These are phyloP conservation scores for Eledone cirrhosa DNA, from an alignment of 2,888 invertebrate genomes.

Conservation along the genomic window DNA sequence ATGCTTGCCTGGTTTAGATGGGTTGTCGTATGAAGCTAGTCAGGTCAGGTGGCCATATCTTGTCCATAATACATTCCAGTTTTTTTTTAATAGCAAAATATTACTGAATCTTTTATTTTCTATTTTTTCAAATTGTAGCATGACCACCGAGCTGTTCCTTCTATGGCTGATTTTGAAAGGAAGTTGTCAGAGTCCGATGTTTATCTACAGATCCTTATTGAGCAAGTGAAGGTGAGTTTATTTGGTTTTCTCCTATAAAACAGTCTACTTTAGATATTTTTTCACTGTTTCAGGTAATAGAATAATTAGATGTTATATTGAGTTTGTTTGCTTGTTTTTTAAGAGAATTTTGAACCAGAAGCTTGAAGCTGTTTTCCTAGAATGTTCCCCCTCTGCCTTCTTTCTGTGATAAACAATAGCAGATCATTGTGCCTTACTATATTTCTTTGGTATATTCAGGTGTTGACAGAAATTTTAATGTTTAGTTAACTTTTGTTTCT, in stretches of 20 bases:
- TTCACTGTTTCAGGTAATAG: not conserved
- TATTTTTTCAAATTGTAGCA: slow-evolving; percentile 67
- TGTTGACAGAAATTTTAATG: too few species aligned
- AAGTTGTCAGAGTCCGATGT: slow-evolving; percentile 95
- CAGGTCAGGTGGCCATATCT: too few species aligned
- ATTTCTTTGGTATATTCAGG: too few species aligned
- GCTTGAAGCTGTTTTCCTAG: not conserved
- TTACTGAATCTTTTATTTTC: too few species aligned
- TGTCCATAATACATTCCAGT: too few species aligned
- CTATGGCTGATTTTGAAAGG: slow-evolving; percentile 80
- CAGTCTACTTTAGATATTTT: not conserved
- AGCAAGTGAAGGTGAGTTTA: slow-evolving; percentile 78
- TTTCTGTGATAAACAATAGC: too few species aligned
- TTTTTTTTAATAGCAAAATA: too few species aligned
- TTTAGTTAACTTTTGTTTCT: too few species aligned
- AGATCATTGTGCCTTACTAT: too few species aligned
- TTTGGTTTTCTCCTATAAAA: not conserved
- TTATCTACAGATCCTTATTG: slow-evolving; percentile 93
- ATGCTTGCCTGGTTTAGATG: too few species aligned
- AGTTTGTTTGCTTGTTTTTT: not conserved
- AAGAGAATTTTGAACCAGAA: not conserved
- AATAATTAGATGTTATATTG: slow-evolving; percentile 11
- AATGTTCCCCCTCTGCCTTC: not conserved
- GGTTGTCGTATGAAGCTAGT: too few species aligned
- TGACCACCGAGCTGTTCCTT: slow-evolving; percentile 69